Evolutionary conservation across 2,113 vertebrate species (phyloP).

Genomic region (Etia nguti): DNA sequence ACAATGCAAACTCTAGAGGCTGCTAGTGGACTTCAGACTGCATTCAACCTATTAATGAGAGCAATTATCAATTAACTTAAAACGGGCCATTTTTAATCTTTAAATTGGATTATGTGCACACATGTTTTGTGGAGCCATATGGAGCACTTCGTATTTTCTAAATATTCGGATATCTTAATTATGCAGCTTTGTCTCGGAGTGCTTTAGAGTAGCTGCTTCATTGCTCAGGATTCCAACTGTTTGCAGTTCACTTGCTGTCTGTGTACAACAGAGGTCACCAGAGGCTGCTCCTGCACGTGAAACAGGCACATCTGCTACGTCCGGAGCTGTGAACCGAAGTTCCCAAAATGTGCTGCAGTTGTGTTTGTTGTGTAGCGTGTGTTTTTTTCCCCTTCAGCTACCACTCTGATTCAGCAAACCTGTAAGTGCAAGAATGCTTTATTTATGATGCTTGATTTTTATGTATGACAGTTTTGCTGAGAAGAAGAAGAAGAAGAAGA

Average conservation of each 20-base stretch:
- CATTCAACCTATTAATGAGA: not conserved
- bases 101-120: not conserved
- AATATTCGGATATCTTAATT: not conserved
- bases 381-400: constrained; percentile 18
- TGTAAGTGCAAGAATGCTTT: constrained; percentile 34
- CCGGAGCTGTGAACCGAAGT: not conserved
- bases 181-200: not conserved
- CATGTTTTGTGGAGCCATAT: not conserved
- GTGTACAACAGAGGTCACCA: constrained; percentile 56
- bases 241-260: constrained; percentile 14
- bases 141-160: not conserved
- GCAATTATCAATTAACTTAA: not conserved
- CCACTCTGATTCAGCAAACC: constrained; percentile 59
- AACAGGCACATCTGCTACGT: not conserved
- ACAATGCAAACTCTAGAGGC: not conserved
- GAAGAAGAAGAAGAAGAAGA: not conserved
- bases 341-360: constrained; percentile 16
- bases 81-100: not conserved
- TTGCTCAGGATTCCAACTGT: not conserved
- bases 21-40: not conserved
- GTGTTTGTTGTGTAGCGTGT: not conserved
- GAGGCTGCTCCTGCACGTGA: constrained; percentile 32
- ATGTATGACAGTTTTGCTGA: constrained; percentile 60
- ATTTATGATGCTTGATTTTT: constrained; percentile 52
- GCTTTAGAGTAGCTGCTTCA: not conserved